phyloP scores from a whole-genome alignment of 2,888 invertebrate genomes.

The Aporophyla lueneburgensis region DNA sequence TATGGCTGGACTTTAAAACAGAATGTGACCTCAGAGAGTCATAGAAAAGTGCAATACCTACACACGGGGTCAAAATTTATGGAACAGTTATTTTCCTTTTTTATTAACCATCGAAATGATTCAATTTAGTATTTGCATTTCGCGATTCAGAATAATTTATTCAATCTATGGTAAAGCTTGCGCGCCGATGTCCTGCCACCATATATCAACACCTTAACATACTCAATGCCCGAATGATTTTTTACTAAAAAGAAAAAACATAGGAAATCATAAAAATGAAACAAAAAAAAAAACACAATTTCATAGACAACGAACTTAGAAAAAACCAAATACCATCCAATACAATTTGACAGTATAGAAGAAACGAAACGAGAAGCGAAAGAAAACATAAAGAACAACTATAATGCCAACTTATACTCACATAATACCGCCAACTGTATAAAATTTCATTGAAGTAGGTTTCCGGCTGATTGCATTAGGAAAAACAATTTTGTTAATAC shows the following conservation, averaged over 20 bases:
- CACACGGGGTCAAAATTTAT: no score
- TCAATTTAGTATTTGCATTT: no score
- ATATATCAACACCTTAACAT: no score
- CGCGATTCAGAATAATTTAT: no score
- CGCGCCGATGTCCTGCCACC: no score
- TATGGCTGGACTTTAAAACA: no score
- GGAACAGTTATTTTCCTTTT: no score
- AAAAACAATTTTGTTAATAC: constrained; percentile 73
- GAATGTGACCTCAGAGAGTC: no score
- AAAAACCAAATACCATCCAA: constrained; percentile 73
- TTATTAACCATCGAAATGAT: no score
- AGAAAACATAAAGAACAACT: constrained; percentile 55
- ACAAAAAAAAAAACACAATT: constrained; percentile 28
- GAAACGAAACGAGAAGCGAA: constrained; percentile 62
- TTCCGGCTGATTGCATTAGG: constrained; percentile 87
- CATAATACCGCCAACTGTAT: constrained; percentile 88
- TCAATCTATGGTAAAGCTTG: no score
- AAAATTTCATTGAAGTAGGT: constrained; percentile 86
- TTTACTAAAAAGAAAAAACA: background rate
- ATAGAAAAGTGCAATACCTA: no score
- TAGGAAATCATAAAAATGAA: constrained; percentile 12
- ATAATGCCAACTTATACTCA: constrained; percentile 78
- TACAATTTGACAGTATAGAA: constrained; percentile 70
- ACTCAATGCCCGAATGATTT: background rate
- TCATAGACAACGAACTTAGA: constrained; percentile 28